phyloP scores from a whole-genome alignment of 1,140 invertebrate genomes.

The Lepidostoma basale region DNA sequence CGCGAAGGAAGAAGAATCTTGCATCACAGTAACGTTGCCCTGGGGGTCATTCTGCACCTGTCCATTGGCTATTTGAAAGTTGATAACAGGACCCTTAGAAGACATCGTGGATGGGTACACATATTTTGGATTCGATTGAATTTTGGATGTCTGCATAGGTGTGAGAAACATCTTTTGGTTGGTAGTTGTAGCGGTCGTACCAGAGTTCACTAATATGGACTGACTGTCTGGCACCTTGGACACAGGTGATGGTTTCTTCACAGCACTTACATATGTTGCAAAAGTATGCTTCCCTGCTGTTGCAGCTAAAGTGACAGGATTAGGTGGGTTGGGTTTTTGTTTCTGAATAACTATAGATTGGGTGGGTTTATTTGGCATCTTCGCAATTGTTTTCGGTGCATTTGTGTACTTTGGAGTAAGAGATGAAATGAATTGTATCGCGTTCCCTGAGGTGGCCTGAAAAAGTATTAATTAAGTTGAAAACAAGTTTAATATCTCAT shows the following conservation, averaged over 20 bases:
- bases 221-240: slow-evolving; percentile 54
- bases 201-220: slow-evolving; percentile 55
- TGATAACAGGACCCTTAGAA: slow-evolving; percentile 58
- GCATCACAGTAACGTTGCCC: slow-evolving; percentile 60
- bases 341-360: slow-evolving; percentile 61
- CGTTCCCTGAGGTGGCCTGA: slow-evolving; percentile 54
- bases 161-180: slow-evolving; percentile 59
- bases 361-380: slow-evolving; percentile 52
- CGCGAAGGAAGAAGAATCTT: slow-evolving; percentile 49
- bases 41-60: slow-evolving; percentile 60
- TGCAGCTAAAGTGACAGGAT: slow-evolving; percentile 56
- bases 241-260: slow-evolving; percentile 51
- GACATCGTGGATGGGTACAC: slow-evolving; percentile 54
- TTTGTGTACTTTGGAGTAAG: slow-evolving; percentile 56
- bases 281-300: slow-evolving; percentile 53
- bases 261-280: slow-evolving; percentile 51
- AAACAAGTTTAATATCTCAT: no score
- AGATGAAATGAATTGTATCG: slow-evolving; percentile 57
- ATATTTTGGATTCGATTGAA: slow-evolving; percentile 56
- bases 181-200: slow-evolving; percentile 48
- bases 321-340: slow-evolving; percentile 55
- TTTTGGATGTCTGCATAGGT: slow-evolving; percentile 58
- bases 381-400: slow-evolving; percentile 50
- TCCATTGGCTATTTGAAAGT: slow-evolving; percentile 60
- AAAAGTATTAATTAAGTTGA: slow-evolving; percentile 44